Evolutionary conservation across 2,888 invertebrate genomes (phyloP), one percentile per base, ranked within the genome.

Genomic region (Parnassius apollo): DNA sequence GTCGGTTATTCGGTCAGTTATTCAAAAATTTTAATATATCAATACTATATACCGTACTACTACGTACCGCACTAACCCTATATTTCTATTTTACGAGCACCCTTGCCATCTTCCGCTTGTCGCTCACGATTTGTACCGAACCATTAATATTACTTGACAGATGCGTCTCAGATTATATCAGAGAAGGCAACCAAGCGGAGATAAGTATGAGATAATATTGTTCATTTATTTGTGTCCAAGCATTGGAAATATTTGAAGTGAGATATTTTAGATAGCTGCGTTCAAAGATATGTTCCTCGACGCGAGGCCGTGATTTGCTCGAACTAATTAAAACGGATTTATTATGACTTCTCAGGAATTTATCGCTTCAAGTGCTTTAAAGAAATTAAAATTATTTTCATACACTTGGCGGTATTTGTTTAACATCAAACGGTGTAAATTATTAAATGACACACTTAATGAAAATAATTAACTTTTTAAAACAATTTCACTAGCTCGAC

Each of bases 161-260:
- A 75, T 76, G 71, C 71, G 69, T 70, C 70, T 66, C 71, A 70
- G 76, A 76, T 77, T 61, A 64, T 72, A 78, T 78, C 75, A 64
- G 66, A 61, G 64, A 66, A 64, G 57, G 53, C 62, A 65, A 51
- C 65, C 67, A 57, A 46, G 62, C 67, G 65, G 65, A 68, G 74
- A 72, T 69, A 70, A 68, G 68, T 60, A 66, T 57, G 64, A 70
- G 75, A 74, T 76, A 77, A 73, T 68, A 66, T 71, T 71, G 71
- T 71, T 68, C 72, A 71, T 74, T 73, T 70, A 66, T 68, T 70
- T 67, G 66, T 66, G 64, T 65, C 61, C 64, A 62, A 45, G 61
- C 65, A 60, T 58, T 61, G 56, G 60, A 59, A 56, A 58, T 62
- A 65, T 68, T 66, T 61, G 59, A 56, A 66, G 62, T 62, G 54